Conservation (phyloP, 2,113 vertebrate genomes). For the Podarcis muralis region DNA sequence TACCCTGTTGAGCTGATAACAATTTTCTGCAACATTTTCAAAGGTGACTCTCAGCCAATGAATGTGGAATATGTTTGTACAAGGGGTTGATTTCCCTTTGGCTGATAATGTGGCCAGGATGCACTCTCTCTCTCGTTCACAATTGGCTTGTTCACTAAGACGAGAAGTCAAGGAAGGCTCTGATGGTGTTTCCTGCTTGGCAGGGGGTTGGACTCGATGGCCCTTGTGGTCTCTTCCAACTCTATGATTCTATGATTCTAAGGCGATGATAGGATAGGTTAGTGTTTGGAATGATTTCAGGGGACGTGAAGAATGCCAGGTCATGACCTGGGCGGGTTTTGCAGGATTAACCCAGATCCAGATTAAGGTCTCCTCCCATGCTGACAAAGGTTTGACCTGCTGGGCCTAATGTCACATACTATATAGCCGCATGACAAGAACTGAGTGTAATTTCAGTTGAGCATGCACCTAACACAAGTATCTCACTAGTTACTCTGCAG, state of each 20-base stretch:
- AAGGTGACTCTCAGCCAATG: neutral
- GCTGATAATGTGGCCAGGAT: neutral
- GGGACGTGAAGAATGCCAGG: conserved; percentile 65
- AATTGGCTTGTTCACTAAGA: conserved; percentile 1
- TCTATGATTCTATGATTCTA: too few species aligned
- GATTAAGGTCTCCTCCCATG: conserved; percentile 41
- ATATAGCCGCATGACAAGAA: conserved; percentile 66
- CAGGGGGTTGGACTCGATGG: too few species aligned
- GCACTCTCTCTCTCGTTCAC: conserved; percentile 1
- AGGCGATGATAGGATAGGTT: neutral
- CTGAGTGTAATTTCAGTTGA: conserved; percentile 72
- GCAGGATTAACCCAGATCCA: conserved; percentile 56
- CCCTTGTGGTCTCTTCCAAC: too few species aligned
- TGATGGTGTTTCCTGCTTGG: too few species aligned
- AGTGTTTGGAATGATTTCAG: conserved; percentile 38
- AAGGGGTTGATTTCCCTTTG: conserved; percentile 7
- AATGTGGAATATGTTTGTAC: neutral
- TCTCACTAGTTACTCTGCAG: conserved; percentile 43
- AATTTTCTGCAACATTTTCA: neutral
- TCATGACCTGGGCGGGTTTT: conserved; percentile 62
- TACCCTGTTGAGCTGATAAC: conserved; percentile 12
- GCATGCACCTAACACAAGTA: conserved; percentile 59
- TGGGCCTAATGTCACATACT: conserved; percentile 56
- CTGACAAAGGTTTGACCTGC: conserved; percentile 64
- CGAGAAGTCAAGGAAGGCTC: neutral